Evolutionary conservation across 2,888 invertebrate species (phyloP), one percentile per base, ranked within the genome.

Genomic region (Cheilosia pagana): DNA sequence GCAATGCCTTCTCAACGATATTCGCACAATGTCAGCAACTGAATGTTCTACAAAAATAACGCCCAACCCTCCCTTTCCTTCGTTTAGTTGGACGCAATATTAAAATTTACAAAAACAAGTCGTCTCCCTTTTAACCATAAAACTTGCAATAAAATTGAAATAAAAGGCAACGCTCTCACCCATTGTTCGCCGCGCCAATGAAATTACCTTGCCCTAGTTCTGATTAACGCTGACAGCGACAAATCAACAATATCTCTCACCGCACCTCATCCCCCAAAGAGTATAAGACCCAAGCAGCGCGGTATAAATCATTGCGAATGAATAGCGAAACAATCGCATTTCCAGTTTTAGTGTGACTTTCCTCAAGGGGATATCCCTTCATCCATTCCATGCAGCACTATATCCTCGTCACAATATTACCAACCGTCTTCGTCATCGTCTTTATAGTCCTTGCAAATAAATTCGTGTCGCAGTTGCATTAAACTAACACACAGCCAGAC

Each of bases 271-370:
- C 21, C 23, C 23, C n/a, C 16, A 19, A 21, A 19, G 28, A 21
- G 19, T 23, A 16, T 16, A 35, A 35, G 10, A 23, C 41, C 52
- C 41, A 59, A 43, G 10, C 3, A 39, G 16, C 10, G 55, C 48
- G 23, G 59, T 83, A 28, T 28, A 83, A 83, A 83, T 83, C 79
- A 83, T 70, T 75, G 50, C 55, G 39, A 78, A 74, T 74, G 82
- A 68, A 82, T 82, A 78, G 78, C 83, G 74, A 83, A 79, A 82
- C 82, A 82, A 82, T 82, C 72, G 70, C 63, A 83, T 63, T 63
- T 83, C 83, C 63, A 83, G 79, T 75, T 83, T 79, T 48, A 83
- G 74, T 74, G 74, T 74, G 68, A 59, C 68, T 77, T 78, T 68
- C 72, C 77, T 72, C 53, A 52, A 63, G 74, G 74, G 68, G 68